These are phyloP conservation scores for Perdita meconis DNA, from an alignment of 2,888 invertebrate species.

Conservation along the genomic window DNA sequence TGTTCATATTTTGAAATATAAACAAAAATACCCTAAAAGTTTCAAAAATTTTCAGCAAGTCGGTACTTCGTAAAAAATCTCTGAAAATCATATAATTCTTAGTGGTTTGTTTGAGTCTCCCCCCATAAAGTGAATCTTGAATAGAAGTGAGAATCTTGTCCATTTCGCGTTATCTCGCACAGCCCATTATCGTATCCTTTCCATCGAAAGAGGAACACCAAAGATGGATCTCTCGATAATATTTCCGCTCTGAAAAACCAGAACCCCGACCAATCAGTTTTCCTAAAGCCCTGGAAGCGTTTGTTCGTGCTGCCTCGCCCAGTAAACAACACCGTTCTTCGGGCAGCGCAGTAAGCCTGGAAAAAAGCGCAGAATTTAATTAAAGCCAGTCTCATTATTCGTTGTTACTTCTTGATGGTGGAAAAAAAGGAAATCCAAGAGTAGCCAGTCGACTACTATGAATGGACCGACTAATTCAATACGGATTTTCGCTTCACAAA, in stretches of 20 bases:
- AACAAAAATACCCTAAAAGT: too few species aligned
- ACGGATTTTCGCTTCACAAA: constrained; percentile 32
- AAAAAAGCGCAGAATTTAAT: constrained; percentile 33
- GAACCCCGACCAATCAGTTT: constrained; percentile 21
- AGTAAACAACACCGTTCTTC: neutral
- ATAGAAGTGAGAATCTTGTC: too few species aligned
- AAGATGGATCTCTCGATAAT: constrained; percentile 12
- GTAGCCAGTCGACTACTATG: constrained; percentile 4
- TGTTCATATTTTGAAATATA: too few species aligned
- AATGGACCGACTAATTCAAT: constrained; percentile 42
- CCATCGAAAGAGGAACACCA: neutral
- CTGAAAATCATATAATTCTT: too few species aligned
- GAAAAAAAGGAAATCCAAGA: neutral
- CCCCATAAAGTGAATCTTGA: too few species aligned
- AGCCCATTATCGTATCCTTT: constrained; percentile 17
- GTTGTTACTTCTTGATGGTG: constrained; percentile 26
- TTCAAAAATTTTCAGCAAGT: too few species aligned
- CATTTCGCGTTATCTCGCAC: neutral
- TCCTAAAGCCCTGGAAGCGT: neutral
- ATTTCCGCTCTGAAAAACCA: constrained; percentile 37
- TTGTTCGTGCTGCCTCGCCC: neutral
- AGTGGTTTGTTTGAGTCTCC: too few species aligned
- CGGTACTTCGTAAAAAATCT: too few species aligned
- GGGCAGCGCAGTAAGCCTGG: neutral
- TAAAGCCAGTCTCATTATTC: constrained; percentile 43